These are phyloP conservation scores for Rhyacophila brunnea DNA, from an alignment of 1,140 invertebrate species.

Conservation along the genomic window DNA sequence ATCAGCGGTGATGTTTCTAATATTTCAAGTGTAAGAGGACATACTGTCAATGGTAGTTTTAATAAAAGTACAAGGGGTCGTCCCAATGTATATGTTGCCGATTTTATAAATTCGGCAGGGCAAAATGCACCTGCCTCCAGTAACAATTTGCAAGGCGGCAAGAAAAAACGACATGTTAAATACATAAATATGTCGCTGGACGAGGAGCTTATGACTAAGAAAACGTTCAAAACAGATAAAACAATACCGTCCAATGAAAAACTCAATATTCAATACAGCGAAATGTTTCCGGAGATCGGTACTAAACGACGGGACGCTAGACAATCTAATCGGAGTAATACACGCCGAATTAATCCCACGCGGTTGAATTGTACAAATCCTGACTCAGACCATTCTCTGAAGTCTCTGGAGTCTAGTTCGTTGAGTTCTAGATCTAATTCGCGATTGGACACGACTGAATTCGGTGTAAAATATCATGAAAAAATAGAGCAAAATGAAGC, in stretches of 20 bases:
- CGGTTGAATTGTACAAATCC: slow-evolving; percentile 42
- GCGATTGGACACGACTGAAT: slow-evolving; percentile 36
- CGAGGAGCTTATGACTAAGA: slow-evolving; percentile 5
- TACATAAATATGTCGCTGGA: slow-evolving; percentile 41
- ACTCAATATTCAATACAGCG: slow-evolving; percentile 42
- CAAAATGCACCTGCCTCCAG: neutral
- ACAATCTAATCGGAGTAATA: slow-evolving; percentile 36
- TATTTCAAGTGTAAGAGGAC: neutral
- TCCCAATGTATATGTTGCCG: neutral
- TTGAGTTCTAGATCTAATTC: neutral
- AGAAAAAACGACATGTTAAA: slow-evolving; percentile 42
- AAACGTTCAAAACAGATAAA: slow-evolving; percentile 15
- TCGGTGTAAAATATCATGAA: slow-evolving; percentile 30
- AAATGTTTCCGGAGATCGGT: slow-evolving; percentile 49
- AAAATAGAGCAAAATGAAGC: slow-evolving; percentile 44
- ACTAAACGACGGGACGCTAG: slow-evolving; percentile 42
- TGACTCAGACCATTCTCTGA: slow-evolving; percentile 40
- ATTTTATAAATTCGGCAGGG: slow-evolving; percentile 1
- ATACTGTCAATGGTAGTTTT: neutral
- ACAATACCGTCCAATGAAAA: slow-evolving; percentile 37
- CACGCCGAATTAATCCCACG: slow-evolving; percentile 49
- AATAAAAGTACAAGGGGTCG: neutral
- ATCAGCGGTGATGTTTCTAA: neutral
- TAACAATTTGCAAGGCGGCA: slow-evolving; percentile 42
- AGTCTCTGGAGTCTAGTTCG: slow-evolving; percentile 41